Conservation (phyloP, 2,113 vertebrate genomes). For the Candoia aspera region DNA sequence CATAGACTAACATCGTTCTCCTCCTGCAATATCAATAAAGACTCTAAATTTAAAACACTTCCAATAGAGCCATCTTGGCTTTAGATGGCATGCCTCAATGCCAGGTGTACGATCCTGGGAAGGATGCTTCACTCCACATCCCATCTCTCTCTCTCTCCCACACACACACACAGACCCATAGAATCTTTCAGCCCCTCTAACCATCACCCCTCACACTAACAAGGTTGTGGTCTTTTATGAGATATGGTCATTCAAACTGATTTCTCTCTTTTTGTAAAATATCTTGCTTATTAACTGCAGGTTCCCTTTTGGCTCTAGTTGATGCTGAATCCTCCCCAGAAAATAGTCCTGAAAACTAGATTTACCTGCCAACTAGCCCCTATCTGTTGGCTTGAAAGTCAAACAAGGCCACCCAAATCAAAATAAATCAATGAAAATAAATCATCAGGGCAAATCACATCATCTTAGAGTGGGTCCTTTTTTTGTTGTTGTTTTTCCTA, state of each 20-base stretch:
- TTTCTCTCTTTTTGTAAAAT: rapidly evolving
- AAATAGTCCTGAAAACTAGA: neutral
- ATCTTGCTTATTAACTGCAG: neutral
- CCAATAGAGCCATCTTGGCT: rapidly evolving
- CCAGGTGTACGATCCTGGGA: neutral
- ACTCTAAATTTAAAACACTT: neutral
- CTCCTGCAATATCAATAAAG: neutral
- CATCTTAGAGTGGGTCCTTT: neutral
- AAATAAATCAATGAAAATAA: neutral
- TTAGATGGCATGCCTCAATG: neutral
- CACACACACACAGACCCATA: neutral
- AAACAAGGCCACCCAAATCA: neutral
- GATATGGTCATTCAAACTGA: neutral
- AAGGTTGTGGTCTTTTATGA: neutral
- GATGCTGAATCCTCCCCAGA: neutral
- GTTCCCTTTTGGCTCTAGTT: neutral
- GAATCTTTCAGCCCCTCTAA: neutral
- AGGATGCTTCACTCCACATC: neutral
- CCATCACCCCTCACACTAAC: neutral
- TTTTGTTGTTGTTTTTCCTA: neutral
- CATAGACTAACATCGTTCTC: neutral
- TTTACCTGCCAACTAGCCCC: neutral
- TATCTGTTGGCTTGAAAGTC: neutral
- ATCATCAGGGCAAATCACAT: neutral
- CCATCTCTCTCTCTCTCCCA: neutral